A percentile compares a stretch with the other conserved stretches of the same genome.
Evolutionary conservation across 1,140 invertebrate genomes (phyloP).

Genomic region (Philaenus spumarius): DNA sequence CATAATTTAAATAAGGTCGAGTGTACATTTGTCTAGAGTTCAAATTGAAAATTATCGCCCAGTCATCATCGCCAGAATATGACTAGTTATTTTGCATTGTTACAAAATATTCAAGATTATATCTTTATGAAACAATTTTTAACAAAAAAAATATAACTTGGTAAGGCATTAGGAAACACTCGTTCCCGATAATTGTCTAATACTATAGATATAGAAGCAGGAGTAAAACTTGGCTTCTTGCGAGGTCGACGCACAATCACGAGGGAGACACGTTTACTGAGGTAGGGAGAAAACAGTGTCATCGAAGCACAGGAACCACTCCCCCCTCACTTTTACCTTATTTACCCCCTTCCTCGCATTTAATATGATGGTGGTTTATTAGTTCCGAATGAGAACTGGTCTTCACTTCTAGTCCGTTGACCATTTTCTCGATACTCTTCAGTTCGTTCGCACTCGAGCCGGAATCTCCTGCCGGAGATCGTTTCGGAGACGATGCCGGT

Average conservation of each 20-base stretch:
- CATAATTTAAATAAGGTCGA: too few species aligned
- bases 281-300: not conserved
- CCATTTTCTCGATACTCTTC: constrained; percentile 95
- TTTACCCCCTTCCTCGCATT: constrained; percentile 5
- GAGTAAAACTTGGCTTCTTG: not conserved
- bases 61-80: too few species aligned
- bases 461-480: constrained; percentile 2
- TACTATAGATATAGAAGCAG: not conserved
- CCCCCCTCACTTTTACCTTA: constrained; percentile 1
- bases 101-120: too few species aligned
- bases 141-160: too few species aligned
- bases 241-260: not conserved
- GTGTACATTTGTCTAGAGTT: too few species aligned
- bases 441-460: constrained; percentile 54
- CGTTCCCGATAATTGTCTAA: too few species aligned
- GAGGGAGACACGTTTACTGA: not conserved
- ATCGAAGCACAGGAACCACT: not conserved
- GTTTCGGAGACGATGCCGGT: constrained; percentile 13
- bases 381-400: constrained; percentile 20
- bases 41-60: too few species aligned
- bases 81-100: too few species aligned
- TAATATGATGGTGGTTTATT: constrained; percentile 19
- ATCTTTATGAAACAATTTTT: too few species aligned
- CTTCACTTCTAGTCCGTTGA: constrained; percentile 73
- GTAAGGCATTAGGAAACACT: too few species aligned